Conservation (phyloP, 2,797 vertebrate species). For the Alfaro cultratus region DNA sequence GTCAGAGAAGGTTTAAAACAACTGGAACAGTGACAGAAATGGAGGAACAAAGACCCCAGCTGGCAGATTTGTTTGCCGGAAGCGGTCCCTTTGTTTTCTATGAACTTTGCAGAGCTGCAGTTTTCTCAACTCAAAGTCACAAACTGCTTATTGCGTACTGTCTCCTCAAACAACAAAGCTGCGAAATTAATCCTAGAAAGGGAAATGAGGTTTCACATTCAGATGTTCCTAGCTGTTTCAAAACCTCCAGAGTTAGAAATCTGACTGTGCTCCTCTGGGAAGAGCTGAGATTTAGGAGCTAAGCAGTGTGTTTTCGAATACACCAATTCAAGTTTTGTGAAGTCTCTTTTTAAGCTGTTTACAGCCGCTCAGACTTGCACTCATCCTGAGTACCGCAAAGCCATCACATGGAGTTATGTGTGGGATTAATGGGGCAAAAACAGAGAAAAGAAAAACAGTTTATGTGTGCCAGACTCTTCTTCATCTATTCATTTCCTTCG, state of each 20-base stretch:
- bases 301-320: conserved; percentile 25
- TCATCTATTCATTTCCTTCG: conserved; percentile 46
- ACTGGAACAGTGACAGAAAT: neutral
- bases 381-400: conserved; percentile 4
- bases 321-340: conserved; percentile 25
- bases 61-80: conserved; percentile 55
- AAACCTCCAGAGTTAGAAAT: conserved; percentile 27
- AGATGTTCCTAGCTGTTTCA: conserved; percentile 50
- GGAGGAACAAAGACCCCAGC: neutral
- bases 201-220: conserved; percentile 31
- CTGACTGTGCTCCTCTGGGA: conserved; percentile 23
- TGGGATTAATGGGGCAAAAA: conserved; percentile 38
- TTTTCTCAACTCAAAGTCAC: conserved; percentile 13
- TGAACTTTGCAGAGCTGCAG: conserved; percentile 1
- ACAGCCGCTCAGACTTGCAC: conserved; percentile 24
- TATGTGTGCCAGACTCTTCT: conserved; percentile 53
- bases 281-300: conserved; percentile 45
- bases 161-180: conserved; percentile 19
- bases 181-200: conserved; percentile 6
- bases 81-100: conserved; percentile 38
- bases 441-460: conserved; percentile 64
- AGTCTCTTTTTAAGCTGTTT: conserved; percentile 48
- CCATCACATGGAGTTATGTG: conserved; percentile 14
- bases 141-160: conserved; percentile 12
- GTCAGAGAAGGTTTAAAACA: neutral